Evolutionary conservation across 2,113 vertebrate species (phyloP), one percentile per base, ranked within the genome.

Genomic region (Camelus dromedarius): DNA sequence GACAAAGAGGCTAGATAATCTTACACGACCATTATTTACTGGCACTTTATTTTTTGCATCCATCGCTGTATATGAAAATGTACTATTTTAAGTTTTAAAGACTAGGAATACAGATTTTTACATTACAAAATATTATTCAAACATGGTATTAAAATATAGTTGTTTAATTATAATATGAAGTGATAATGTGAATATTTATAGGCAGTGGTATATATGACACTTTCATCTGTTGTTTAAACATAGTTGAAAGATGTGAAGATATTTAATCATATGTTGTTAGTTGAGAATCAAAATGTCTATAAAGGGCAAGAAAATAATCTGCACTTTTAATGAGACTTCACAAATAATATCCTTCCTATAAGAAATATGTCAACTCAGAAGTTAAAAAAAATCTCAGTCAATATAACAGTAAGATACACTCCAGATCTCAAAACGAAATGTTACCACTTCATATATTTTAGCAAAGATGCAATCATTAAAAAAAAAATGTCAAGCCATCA

Each of bases 241-340:
- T 62, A 91, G n/a, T 48, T 64, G 58, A 69, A 62, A 76, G 8
- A 48, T 89, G 58, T 90, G 75, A 89, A 88, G 93, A 91, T 85
- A 66, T 89, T 93, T 95, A 91, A 72, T 88, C 81, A 91, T 35
- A 54, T 46, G 77, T 48, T 97, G 93, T 93, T 72, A 89, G 6
- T 67, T 64, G 50, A 79, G 42, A 93, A 52, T 46, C 42, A 93
- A 85, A 83, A 69, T 93, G 32, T 69, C 38, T 93, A 64, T 35
- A 76, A 93, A 73, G 64, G 16, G 1, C 60, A 88, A 2, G 52
- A 81, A 79, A 93, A 70, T 35, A 75, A 76, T 58, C 38, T 89
- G 24, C 13, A 76, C 62, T 70, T 91, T 93, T 67, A 91, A 93
- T 96, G 58, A 88, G 42, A 84, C 9, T 56, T 91, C 24, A 91